Conservation (phyloP, 2,797 vertebrate species). For the Neostethus bicornis region DNA sequence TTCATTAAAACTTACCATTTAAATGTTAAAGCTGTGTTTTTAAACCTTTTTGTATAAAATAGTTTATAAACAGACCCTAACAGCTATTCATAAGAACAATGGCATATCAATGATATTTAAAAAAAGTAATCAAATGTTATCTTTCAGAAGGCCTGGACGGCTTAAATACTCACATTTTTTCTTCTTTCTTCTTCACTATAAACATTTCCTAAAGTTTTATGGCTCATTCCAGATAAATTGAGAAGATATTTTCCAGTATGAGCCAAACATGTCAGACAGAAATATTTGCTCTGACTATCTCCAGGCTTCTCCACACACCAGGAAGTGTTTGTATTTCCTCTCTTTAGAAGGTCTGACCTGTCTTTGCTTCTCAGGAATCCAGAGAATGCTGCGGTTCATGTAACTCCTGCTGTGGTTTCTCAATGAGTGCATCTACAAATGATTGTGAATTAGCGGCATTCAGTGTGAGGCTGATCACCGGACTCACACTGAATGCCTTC, state of each 20-base stretch:
- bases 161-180: not conserved
- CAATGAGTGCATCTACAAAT: slow-evolving; percentile 32
- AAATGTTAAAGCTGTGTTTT: no score
- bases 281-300: slow-evolving; percentile 51
- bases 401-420: slow-evolving; percentile 33
- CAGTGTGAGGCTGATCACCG: slow-evolving; percentile 48
- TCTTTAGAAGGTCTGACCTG: slow-evolving; percentile 43
- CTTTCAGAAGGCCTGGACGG: slow-evolving; percentile 3
- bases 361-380: slow-evolving; percentile 66
- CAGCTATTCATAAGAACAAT: slow-evolving; percentile 6
- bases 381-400: slow-evolving; percentile 65
- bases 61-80: slow-evolving; percentile 25
- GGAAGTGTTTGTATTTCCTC: slow-evolving; percentile 54
- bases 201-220: not conserved
- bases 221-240: not conserved
- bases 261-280: slow-evolving; percentile 40
- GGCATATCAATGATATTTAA: not conserved
- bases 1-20: not conserved
- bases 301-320: slow-evolving; percentile 40
- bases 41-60: not conserved
- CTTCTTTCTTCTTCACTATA: not conserved
- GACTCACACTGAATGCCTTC: slow-evolving; percentile 44
- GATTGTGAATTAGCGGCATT: slow-evolving; percentile 59
- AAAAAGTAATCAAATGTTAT: slow-evolving; percentile 3
- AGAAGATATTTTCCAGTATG: slow-evolving; percentile 31